Base-by-base conservation (phyloP, 2,888 invertebrate species). In the Carabus problematicus region DNA sequence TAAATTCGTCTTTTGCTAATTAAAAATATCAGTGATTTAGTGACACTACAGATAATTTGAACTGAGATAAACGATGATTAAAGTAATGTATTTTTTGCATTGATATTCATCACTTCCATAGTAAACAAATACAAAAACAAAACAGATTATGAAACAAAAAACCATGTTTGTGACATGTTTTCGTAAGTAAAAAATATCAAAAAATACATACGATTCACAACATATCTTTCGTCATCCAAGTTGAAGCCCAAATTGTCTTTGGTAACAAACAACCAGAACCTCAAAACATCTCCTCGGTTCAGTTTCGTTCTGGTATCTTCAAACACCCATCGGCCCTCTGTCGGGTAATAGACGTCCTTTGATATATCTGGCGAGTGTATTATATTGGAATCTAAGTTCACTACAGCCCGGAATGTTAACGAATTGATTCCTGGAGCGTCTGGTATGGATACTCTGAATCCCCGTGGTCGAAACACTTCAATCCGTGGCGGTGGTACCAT, bases 401-500 rank as follows among this genome's bases (percentile, higher is more conserved):
- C 70, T 59, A 82, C 82, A 3, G 79, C 83, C 71, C 84, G 82
- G 72, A 84, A 83, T 0, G 81, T 81, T 72, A 84, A 82, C 59
- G 82, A 71, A 60, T 76, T 73, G 1, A 84, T 71, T 8, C 82
- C 83, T 1, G 74, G 70, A 70, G 76, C 76, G 69, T 83, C 81
- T 12, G 82, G 81, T 71, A 84, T 82, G 49, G 80, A 81, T 14
- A 82, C 77, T 62, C 78, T 74, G 68, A 84, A 75, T 11, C 83
- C 83, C 64, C 72, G 75, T 11, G 79, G 79, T n/a, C 72, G 72
- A 42, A 81, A 74, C 9, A 78, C 73, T 71, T 79, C 75, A n/a
- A 84, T 76, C 66, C 70, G 75, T 1, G 81, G 79, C 59, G 75
- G 72, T 0, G 82, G 82, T 14, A 82, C 29, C 29, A 29, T 6